Percentiles rank a stretch among this genome's conserved stretches.
Conservation (phyloP, 2,888 invertebrate genomes). For the Myopa tessellatipennis region DNA sequence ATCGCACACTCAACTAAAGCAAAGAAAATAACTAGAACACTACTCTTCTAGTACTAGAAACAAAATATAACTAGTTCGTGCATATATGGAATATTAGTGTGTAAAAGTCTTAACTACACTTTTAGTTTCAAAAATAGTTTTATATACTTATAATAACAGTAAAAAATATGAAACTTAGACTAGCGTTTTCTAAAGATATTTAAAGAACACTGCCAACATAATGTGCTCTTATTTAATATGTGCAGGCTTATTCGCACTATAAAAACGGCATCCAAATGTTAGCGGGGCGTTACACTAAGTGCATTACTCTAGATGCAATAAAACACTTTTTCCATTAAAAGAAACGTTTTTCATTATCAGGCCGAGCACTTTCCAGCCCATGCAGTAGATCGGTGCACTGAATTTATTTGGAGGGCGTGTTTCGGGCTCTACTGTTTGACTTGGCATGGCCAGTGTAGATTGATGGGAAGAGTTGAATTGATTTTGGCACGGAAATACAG, state of each 20-base stretch:
- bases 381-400: not conserved
- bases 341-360: not conserved
- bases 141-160: no score
- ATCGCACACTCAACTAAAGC: no score
- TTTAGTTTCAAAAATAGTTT: no score
- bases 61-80: no score
- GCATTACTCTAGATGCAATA: not conserved
- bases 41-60: no score
- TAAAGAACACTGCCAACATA: no score
- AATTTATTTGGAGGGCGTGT: not conserved
- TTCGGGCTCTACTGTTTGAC: not conserved
- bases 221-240: no score
- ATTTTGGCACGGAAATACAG: not conserved
- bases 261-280: not conserved
- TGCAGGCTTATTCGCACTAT: not conserved
- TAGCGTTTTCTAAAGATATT: no score
- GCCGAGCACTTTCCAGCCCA: not conserved
- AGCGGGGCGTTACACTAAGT: not conserved
- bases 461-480: slow-evolving; percentile 1
- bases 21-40: no score
- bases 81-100: no score
- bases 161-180: no score
- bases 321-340: not conserved
- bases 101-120: no score
- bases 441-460: not conserved